Evolutionary conservation across 2,888 invertebrate species (phyloP).

Genomic region (Stomorhina lunata): DNA sequence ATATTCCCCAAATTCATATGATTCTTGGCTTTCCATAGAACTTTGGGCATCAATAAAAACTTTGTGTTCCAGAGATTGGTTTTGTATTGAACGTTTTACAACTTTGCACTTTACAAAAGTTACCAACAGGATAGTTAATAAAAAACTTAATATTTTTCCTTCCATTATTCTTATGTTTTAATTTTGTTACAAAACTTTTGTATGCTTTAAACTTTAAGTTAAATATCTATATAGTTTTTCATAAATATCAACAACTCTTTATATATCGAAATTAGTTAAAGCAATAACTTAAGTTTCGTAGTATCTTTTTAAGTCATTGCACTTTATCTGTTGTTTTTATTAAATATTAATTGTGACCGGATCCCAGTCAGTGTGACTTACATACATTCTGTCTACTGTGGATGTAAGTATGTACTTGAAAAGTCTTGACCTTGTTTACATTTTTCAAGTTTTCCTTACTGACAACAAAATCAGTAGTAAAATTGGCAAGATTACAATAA

Average conservation of each 20-base stretch:
- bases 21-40: background rate
- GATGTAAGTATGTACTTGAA: background rate
- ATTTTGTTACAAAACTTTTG: no score
- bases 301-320: constrained; percentile 1
- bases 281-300: background rate
- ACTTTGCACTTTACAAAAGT: no score
- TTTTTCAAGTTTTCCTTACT: constrained; percentile 27
- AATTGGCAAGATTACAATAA: constrained; percentile 9
- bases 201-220: no score
- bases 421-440: constrained; percentile 42
- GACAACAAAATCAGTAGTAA: background rate
- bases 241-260: background rate
- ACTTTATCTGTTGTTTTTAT: constrained; percentile 27
- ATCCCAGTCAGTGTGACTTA: background rate
- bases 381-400: background rate
- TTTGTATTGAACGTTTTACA: no score
- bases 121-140: no score
- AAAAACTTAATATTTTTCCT: no score
- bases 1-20: background rate
- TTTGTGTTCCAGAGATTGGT: background rate
- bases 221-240: no score
- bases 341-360: constrained; percentile 16
- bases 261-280: background rate
- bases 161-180: no score
- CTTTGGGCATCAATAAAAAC: background rate